Evolutionary conservation across 2,113 vertebrate species (phyloP).

Genomic region (Proteles cristata): DNA sequence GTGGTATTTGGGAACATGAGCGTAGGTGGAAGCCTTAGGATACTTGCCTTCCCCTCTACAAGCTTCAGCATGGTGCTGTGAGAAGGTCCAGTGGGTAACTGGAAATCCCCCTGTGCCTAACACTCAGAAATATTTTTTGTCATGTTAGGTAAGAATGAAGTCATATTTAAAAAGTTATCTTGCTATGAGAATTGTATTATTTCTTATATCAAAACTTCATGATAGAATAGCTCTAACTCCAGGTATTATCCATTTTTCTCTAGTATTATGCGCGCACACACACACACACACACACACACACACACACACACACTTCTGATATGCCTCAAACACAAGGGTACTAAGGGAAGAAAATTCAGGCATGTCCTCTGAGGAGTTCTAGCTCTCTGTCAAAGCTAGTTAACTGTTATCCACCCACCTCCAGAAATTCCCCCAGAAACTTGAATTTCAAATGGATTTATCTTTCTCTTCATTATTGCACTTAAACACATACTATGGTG

Average conservation of each 20-base stretch:
- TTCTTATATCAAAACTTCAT: background rate
- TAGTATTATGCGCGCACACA: background rate
- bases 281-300: background rate
- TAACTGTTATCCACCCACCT: background rate
- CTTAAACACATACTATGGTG: background rate
- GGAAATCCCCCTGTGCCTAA: constrained; percentile 69
- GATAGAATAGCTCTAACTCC: background rate
- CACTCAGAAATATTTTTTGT: constrained; percentile 4
- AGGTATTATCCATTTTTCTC: background rate
- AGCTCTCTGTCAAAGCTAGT: background rate
- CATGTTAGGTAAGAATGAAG: background rate
- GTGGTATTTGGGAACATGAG: constrained; percentile 61
- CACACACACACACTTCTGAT: background rate
- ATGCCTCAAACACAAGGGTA: background rate
- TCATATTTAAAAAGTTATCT: background rate
- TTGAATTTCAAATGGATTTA: background rate
- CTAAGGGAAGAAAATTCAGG: background rate
- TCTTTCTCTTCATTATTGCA: background rate
- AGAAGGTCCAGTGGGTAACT: background rate
- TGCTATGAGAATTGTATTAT: background rate
- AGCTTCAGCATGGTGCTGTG: constrained; percentile 6
- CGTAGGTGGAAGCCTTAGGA: constrained; percentile 50
- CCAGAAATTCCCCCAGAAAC: constrained; percentile 29
- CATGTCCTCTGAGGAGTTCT: background rate
- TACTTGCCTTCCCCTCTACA: background rate